phyloP scores from a whole-genome alignment of 1,140 invertebrate genomes.

The Brachionus koreanus region DNA sequence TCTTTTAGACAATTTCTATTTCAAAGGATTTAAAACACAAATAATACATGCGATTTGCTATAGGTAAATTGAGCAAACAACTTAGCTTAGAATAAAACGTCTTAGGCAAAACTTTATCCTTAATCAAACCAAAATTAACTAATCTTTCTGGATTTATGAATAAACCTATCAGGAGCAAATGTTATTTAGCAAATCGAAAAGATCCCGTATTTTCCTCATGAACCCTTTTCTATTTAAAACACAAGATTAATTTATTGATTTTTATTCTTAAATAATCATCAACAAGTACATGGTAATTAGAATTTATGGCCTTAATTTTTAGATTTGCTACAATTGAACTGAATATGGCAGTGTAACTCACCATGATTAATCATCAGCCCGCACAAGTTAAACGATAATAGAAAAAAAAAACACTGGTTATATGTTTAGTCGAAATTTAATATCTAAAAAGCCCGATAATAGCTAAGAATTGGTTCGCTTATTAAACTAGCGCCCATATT shows the following conservation, averaged over 20 bases:
- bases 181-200: neutral
- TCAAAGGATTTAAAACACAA: neutral
- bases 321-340: neutral
- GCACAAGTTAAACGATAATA: neutral
- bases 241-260: slow-evolving; percentile 28
- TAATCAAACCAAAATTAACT: slow-evolving; percentile 22
- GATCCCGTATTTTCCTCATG: neutral
- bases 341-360: neutral
- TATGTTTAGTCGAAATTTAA: neutral
- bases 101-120: slow-evolving; percentile 9
- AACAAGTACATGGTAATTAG: neutral
- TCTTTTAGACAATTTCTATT: slow-evolving; percentile 9
- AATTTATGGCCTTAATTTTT: slow-evolving; percentile 3
- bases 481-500: neutral
- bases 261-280: slow-evolving; percentile 34
- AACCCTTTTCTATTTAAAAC: neutral
- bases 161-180: neutral
- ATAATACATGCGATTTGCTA: neutral
- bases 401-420: neutral
- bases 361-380: neutral
- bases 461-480: neutral
- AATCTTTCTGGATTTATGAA: neutral
- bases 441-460: slow-evolving; percentile 2
- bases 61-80: neutral
- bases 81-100: neutral